Evolutionary conservation across 1,140 invertebrate genomes (phyloP).

Genomic region (Cotesia vestalis): DNA sequence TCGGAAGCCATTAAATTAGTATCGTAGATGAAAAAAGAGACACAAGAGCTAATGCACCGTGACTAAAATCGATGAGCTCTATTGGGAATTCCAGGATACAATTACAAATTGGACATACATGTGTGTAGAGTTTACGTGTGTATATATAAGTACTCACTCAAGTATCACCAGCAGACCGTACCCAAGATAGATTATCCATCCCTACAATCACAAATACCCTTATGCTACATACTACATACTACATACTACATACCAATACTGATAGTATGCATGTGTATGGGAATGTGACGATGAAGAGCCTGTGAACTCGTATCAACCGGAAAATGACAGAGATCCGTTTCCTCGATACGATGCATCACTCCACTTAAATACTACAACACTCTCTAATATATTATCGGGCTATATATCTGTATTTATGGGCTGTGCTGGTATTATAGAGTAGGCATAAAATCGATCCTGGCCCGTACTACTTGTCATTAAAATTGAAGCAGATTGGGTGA

Average conservation of each 20-base stretch:
- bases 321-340: constrained; percentile 26
- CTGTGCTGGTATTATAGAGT: no score
- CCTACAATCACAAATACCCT: no score
- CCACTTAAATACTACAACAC: constrained; percentile 1
- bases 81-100: constrained; percentile 36
- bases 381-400: neutral
- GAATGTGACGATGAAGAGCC: neutral
- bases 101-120: constrained; percentile 17
- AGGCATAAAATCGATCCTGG: no score
- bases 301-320: constrained; percentile 21
- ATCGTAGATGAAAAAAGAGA: constrained; percentile 26
- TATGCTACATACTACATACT: no score
- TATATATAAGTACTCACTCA: no score
- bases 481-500: no score
- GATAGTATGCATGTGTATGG: neutral
- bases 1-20: constrained; percentile 6
- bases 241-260: neutral
- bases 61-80: constrained; percentile 39
- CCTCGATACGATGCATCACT: constrained; percentile 18
- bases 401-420: no score
- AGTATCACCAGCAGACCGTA: neutral
- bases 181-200: neutral
- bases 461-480: no score
- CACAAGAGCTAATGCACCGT: constrained; percentile 46
- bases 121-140: neutral